A percentile compares a stretch with the other conserved stretches of the same genome.
Conservation (phyloP, 2,797 vertebrate species). For the Enteromius anoplus region DNA sequence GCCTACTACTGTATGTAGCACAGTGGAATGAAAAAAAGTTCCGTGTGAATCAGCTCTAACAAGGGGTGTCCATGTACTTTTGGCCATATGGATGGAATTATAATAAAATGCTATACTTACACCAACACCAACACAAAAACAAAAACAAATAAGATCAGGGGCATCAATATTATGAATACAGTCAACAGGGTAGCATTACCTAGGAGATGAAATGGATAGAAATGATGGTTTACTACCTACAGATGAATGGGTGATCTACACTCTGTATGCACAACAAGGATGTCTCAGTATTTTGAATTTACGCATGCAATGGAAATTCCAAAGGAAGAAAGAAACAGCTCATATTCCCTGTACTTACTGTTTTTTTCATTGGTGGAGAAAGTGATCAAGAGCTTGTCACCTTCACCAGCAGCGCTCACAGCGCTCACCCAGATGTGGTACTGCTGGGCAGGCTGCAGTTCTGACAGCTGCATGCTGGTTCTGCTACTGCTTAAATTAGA, state of each 20-base stretch:
- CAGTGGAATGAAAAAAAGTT: neutral
- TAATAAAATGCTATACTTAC: slow-evolving; percentile 9
- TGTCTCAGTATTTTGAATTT: neutral
- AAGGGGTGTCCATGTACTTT: neutral
- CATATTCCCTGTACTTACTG: slow-evolving; percentile 11
- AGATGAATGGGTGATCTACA: neutral
- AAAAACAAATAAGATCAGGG: neutral
- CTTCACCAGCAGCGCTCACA: slow-evolving; percentile 67
- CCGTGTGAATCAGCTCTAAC: neutral
- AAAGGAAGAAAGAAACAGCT: neutral
- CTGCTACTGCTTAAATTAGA: slow-evolving; percentile 56
- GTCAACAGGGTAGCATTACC: neutral
- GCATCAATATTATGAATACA: neutral
- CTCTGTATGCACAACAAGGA: neutral
- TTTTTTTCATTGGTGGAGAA: slow-evolving; percentile 54
- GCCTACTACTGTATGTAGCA: neutral
- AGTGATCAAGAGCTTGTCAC: slow-evolving; percentile 49
- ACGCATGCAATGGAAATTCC: neutral
- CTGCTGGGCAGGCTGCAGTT: slow-evolving; percentile 61
- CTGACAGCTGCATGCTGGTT: slow-evolving; percentile 43
- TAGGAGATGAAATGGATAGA: slow-evolving; percentile 7
- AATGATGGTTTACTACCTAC: neutral
- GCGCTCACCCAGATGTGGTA: slow-evolving; percentile 73
- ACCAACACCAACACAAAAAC: neutral
- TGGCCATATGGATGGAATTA: slow-evolving; percentile 1